These are phyloP conservation scores for Muscicapa comitata DNA, from an alignment of 2,797 vertebrate species.

Conservation along the genomic window DNA sequence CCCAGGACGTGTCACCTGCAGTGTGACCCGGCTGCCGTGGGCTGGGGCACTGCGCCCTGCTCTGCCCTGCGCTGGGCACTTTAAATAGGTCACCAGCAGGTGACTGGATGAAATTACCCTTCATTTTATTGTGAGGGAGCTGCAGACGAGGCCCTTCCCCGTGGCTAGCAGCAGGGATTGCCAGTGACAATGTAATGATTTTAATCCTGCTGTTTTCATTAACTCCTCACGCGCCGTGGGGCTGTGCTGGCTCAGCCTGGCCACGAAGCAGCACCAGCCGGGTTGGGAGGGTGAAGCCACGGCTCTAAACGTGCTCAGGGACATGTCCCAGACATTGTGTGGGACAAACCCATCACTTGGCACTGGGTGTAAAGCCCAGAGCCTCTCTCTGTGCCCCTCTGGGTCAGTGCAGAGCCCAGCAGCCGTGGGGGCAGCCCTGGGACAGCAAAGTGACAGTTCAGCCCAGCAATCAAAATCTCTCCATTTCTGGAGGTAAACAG, in stretches of 20 bases:
- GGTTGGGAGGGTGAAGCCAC: background rate
- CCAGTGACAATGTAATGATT: slow-evolving; percentile 6
- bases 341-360: background rate
- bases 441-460: background rate
- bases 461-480: background rate
- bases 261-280: background rate
- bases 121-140: slow-evolving; percentile 41
- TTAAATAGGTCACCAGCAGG: slow-evolving; percentile 61
- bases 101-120: slow-evolving; percentile 51
- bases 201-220: slow-evolving; percentile 22
- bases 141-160: background rate
- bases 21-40: accelerated
- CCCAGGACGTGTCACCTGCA: background rate
- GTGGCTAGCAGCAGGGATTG: slow-evolving; percentile 47
- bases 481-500: background rate
- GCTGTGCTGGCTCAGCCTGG: background rate
- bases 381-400: background rate
- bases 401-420: background rate
- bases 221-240: background rate
- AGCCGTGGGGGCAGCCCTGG: accelerated
- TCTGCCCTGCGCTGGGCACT: background rate
- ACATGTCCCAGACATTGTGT: accelerated
- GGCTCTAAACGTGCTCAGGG: background rate
- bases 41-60: background rate
- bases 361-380: background rate